phyloP scores from a whole-genome alignment of 2,113 vertebrate genomes.

The Salvelinus fontinalis region DNA sequence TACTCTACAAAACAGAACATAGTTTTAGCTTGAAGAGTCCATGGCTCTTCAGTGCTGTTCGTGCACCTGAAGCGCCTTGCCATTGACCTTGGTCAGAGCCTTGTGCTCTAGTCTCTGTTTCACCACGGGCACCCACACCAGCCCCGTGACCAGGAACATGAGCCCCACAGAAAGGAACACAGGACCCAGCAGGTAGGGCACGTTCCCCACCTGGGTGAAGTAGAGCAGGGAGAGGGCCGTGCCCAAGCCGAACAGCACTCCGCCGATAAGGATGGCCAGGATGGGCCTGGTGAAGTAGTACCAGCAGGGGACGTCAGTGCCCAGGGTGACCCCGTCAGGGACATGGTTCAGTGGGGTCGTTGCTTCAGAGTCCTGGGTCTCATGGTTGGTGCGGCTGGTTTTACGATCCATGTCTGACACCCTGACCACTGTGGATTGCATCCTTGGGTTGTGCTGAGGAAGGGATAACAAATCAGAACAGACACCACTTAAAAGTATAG shows the following conservation, averaged over 20 bases:
- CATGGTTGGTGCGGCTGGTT: background rate
- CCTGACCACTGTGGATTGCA: constrained; percentile 8
- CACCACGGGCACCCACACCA: constrained; percentile 33
- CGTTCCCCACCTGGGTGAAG: constrained; percentile 26
- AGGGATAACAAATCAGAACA: background rate
- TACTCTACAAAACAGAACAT: background rate
- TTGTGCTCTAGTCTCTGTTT: constrained; percentile 31
- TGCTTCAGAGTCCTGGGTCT: constrained; percentile 1
- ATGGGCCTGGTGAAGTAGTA: constrained; percentile 31
- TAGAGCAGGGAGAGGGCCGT: constrained; percentile 20
- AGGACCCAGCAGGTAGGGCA: constrained; percentile 23
- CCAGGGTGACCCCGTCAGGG: background rate
- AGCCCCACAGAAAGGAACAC: constrained; percentile 36
- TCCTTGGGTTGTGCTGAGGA: constrained; percentile 1
- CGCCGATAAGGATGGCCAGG: constrained; percentile 14
- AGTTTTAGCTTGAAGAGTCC: background rate
- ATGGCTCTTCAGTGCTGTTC: background rate
- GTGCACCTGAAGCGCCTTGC: constrained; percentile 5
- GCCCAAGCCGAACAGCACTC: constrained; percentile 19
- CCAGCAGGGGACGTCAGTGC: constrained; percentile 25
- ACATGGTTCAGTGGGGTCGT: background rate
- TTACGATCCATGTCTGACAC: background rate
- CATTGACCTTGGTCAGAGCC: constrained; percentile 20
- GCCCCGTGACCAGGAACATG: constrained; percentile 41
- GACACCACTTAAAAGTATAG: background rate